Evolutionary conservation across 2,888 invertebrate genomes (phyloP).

Genomic region (Ennomos erosarius): DNA sequence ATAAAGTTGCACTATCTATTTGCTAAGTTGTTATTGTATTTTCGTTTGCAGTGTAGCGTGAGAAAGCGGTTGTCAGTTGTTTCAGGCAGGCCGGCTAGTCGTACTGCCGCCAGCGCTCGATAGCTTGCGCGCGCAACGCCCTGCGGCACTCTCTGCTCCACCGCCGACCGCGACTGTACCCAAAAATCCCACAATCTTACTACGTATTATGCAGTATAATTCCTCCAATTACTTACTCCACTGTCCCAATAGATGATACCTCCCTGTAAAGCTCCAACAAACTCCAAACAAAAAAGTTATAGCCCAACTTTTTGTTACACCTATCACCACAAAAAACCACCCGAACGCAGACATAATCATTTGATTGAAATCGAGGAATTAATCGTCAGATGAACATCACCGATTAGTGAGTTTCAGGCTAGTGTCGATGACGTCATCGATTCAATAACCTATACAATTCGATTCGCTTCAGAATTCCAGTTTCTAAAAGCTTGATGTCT

Average conservation of each 20-base stretch:
- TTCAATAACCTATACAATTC: conserved; percentile 49
- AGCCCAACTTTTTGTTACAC: conserved; percentile 39
- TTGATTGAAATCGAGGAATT: conserved; percentile 45
- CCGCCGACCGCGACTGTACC: conserved; percentile 37
- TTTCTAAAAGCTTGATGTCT: conserved; percentile 58
- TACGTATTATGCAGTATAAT: conserved; percentile 4
- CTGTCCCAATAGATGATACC: conserved; percentile 15
- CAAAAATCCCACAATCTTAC: neutral
- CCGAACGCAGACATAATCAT: conserved; percentile 42
- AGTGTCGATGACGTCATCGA: conserved; percentile 51
- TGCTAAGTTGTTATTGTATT: conserved; percentile 34
- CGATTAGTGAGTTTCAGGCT: conserved; percentile 39
- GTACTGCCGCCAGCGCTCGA: conserved; percentile 57
- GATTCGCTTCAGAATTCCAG: conserved; percentile 59
- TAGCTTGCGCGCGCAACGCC: conserved; percentile 72
- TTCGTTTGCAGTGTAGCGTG: conserved; percentile 33
- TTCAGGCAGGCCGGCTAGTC: conserved; percentile 33
- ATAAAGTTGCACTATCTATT: conserved; percentile 40
- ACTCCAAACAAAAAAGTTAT: conserved; percentile 15
- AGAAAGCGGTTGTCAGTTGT: conserved; percentile 32
- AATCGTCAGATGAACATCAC: conserved; percentile 33
- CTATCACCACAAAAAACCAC: conserved; percentile 43
- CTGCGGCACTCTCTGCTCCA: conserved; percentile 50
- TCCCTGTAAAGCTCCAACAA: conserved; percentile 9
- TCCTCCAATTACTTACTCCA: conserved; percentile 11